Evolutionary conservation across 2,113 vertebrate genomes (phyloP), one percentile per base, ranked within the genome.

Genomic region (Nothoprocta pentlandii): DNA sequence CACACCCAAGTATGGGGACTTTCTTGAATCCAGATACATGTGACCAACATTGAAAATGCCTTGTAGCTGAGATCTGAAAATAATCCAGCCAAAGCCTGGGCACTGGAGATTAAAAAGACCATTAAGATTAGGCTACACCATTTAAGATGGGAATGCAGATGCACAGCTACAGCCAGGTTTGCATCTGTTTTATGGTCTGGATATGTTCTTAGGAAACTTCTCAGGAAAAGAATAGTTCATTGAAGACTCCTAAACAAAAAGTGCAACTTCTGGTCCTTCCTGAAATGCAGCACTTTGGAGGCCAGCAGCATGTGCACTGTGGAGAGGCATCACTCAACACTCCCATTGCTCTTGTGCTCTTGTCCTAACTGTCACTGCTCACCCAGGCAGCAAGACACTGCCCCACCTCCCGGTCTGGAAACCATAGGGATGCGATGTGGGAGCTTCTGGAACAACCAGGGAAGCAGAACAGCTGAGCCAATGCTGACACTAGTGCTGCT

Each of bases 371-470:
- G 16, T 28, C 41, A 36, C 0, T 1, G 12, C 61, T 34, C 36
- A 16, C 23, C n/a, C 25, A 20, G 61, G 58, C 47, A 32, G 28
- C 54, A 26, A 30, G 54, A 56, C 26, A 9, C 53, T 0, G 2
- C 26, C 2, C 34, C 44, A 30, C 47, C 34, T 30, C 68, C 61
- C 74, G 5, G 16, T 16, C 80, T 85, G 84, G 83, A 69, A 80
- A 66, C 15, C 0, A 1, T 66, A 59, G 67, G 63, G 49, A 54
- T 0, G 0, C 23, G 44, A 9, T 0, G 0, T 15, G 8, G 25
- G 10, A 79, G 10, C 90, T 74, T 16, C 10, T 0, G 30, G 51
- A 80, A n/a, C 64, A 71, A 61, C 19, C 2, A 0, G 44, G 62
- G 51, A 22, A 70, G 83, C 2, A 6, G 76, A 9, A 0, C 3